A percentile compares a stretch with the other conserved stretches of the same genome.
phyloP scores from a whole-genome alignment of 2,888 invertebrate species.

The Drosophila heteroneura region DNA sequence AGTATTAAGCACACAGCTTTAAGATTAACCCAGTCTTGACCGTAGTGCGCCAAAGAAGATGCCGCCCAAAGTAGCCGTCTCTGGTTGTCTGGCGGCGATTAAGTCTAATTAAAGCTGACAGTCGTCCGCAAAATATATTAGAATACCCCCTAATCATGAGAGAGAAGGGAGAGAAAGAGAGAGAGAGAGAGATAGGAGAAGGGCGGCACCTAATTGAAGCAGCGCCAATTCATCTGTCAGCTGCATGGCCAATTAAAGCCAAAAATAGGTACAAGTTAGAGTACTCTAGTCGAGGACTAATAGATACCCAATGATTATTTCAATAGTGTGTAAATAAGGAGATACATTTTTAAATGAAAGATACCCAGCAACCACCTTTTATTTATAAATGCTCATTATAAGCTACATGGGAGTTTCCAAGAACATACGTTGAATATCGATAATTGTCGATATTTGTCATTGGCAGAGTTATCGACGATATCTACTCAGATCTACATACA shows the following conservation, averaged over 20 bases:
- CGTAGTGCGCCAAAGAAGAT: constrained; percentile 26
- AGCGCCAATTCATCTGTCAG: constrained; percentile 25
- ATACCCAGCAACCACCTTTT: not conserved
- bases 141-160: constrained; percentile 44
- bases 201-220: constrained; percentile 41
- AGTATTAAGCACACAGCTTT: constrained; percentile 70
- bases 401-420: not conserved
- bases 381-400: not conserved
- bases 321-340: not conserved
- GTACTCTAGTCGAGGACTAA: not conserved
- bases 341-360: not conserved
- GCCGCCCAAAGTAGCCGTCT: constrained; percentile 9
- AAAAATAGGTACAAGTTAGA: constrained; percentile 4
- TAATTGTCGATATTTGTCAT: not conserved
- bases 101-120: constrained; percentile 71
- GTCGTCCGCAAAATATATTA: constrained; percentile 50
- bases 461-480: not conserved
- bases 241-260: constrained; percentile 42
- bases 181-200: not conserved
- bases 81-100: constrained; percentile 40
- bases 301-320: not conserved
- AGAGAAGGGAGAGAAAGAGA: not conserved
- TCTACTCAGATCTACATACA: not conserved
- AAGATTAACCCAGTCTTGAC: constrained; percentile 64
- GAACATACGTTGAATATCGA: not conserved